These are phyloP conservation scores for Megaceryle torquata DNA, from an alignment of 2,113 vertebrate genomes.

Conservation along the genomic window DNA sequence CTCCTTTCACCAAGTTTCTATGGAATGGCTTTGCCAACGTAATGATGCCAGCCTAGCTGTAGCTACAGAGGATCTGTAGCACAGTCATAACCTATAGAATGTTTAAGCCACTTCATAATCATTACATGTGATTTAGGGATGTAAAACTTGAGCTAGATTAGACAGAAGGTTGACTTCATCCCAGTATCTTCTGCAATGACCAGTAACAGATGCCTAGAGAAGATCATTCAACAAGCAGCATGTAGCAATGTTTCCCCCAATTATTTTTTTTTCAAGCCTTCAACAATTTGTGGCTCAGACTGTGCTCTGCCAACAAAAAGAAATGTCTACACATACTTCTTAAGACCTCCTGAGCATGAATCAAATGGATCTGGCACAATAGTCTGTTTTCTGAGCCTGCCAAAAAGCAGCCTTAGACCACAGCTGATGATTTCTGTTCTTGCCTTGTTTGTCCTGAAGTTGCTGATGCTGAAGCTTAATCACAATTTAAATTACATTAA, in stretches of 20 bases:
- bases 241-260: constrained; percentile 13
- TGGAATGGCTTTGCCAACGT: not conserved
- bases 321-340: constrained; percentile 31
- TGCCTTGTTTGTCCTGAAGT: constrained; percentile 49
- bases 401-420: constrained; percentile 34
- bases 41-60: not conserved
- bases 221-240: not conserved
- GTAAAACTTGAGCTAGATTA: not conserved
- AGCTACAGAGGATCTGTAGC: not conserved
- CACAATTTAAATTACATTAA: constrained; percentile 28
- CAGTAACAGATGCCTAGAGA: constrained; percentile 19
- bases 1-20: not conserved
- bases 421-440: constrained; percentile 35
- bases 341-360: constrained; percentile 30
- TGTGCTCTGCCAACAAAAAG: constrained; percentile 26
- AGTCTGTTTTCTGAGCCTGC: constrained; percentile 25
- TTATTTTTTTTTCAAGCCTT: not conserved
- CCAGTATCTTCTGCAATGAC: not conserved
- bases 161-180: not conserved
- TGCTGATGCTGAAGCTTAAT: constrained; percentile 40
- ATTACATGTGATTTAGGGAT: not conserved
- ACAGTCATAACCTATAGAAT: not conserved
- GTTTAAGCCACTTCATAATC: not conserved
- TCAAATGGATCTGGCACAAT: constrained; percentile 33
- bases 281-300: constrained; percentile 36